phyloP scores from a whole-genome alignment of 2,797 vertebrate genomes.

The Cetoscarus ocellatus region DNA sequence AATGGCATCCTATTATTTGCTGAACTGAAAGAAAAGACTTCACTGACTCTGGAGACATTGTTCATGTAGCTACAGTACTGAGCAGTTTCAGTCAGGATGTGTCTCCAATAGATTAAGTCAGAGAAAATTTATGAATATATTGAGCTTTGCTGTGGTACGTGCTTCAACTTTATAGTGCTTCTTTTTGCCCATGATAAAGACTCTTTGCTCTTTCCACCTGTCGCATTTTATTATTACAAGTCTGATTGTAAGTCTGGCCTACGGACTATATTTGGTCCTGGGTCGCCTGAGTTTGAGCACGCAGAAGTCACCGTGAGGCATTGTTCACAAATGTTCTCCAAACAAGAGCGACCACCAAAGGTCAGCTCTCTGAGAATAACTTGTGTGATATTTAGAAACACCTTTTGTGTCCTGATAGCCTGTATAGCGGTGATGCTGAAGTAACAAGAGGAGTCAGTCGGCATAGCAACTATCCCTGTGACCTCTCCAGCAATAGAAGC shows the following conservation, averaged over 20 bases:
- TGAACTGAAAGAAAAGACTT: constrained; percentile 57
- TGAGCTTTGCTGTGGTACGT: background rate
- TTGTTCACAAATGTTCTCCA: constrained; percentile 78
- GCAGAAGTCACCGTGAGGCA: constrained; percentile 46
- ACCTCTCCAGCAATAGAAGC: constrained; percentile 56
- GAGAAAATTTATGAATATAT: background rate
- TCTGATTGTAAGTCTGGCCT: background rate
- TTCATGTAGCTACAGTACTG: constrained; percentile 6
- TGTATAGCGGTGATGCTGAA: constrained; percentile 46
- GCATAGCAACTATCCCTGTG: constrained; percentile 58
- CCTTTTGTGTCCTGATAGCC: constrained; percentile 60
- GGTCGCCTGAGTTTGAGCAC: constrained; percentile 32
- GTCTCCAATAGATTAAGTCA: constrained; percentile 1
- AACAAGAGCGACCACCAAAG: constrained; percentile 72
- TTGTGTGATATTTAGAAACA: constrained; percentile 74
- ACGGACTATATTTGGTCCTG: constrained; percentile 31
- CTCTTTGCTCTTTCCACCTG: constrained; percentile 10
- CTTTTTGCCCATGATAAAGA: constrained; percentile 7
- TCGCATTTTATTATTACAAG: constrained; percentile 14
- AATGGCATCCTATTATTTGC: constrained; percentile 81
- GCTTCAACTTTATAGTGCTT: constrained; percentile 18
- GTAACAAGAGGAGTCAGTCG: constrained; percentile 65
- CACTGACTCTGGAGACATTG: constrained; percentile 28
- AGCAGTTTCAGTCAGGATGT: background rate
- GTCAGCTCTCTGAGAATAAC: constrained; percentile 78